These are phyloP conservation scores for Drosophila truncata DNA, from an alignment of 1,140 invertebrate species.

Conservation along the genomic window DNA sequence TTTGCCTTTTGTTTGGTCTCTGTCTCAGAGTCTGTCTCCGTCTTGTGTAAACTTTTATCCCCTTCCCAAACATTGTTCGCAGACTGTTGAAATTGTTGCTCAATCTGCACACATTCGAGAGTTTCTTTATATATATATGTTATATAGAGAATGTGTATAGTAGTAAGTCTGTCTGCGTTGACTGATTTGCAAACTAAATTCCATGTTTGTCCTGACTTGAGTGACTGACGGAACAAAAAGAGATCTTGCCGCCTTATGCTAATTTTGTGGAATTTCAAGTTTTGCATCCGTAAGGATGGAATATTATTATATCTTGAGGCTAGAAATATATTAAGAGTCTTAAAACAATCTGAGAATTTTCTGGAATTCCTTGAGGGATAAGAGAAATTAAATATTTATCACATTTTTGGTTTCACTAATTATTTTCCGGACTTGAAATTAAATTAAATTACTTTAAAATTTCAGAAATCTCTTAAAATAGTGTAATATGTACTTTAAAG, in stretches of 20 bases:
- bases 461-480: background rate
- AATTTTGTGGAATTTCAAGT: constrained; percentile 50
- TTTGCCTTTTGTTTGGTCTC: constrained; percentile 74
- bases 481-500: too few relatives aligned
- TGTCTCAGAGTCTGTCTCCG: constrained; percentile 51
- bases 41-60: constrained; percentile 63
- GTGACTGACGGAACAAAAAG: constrained; percentile 24
- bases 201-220: constrained; percentile 38
- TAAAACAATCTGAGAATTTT: background rate
- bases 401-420: background rate
- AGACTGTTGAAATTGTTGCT: constrained; percentile 72
- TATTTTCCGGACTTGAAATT: background rate
- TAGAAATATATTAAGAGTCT: background rate
- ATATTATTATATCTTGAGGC: background rate
- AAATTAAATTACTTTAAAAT: background rate
- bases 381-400: background rate
- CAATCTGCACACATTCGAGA: constrained; percentile 35
- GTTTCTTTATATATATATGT: background rate
- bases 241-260: constrained; percentile 49
- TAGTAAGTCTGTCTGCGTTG: constrained; percentile 31
- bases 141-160: constrained; percentile 7
- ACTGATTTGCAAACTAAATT: constrained; percentile 78
- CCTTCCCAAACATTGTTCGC: constrained; percentile 45
- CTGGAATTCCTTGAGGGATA: background rate
- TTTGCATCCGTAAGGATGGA: constrained; percentile 1